A percentile compares a stretch with the other conserved stretches of the same genome.
These are phyloP conservation scores for Cololabis saira DNA, from an alignment of 2,113 vertebrate genomes.

Conservation along the genomic window DNA sequence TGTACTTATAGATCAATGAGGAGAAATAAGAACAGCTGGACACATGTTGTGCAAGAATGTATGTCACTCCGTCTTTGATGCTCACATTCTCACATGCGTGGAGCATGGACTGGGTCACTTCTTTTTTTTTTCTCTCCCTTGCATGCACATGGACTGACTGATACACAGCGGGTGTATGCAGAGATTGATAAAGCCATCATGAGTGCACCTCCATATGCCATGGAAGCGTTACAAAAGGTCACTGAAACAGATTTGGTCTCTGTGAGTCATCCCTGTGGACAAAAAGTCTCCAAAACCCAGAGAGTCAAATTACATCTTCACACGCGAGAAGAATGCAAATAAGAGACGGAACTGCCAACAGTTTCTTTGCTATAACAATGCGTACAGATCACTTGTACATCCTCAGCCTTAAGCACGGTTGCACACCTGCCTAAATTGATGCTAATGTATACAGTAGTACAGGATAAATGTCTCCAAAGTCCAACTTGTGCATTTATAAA, in stretches of 20 bases:
- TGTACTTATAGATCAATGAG: conserved; percentile 75
- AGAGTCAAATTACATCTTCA: conserved; percentile 38
- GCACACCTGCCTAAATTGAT: conserved; percentile 54
- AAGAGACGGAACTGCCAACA: conserved; percentile 15
- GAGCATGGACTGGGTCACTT: conserved; percentile 3
- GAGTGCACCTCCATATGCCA: conserved; percentile 62
- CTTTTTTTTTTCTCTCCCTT: background rate
- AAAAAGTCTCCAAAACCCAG: conserved; percentile 46
- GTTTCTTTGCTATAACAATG: conserved; percentile 56
- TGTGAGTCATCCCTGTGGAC: conserved; percentile 62
- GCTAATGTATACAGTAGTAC: conserved; percentile 65
- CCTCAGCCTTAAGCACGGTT: conserved; percentile 50
- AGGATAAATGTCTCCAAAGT: conserved; percentile 34
- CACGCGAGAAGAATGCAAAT: conserved; percentile 45
- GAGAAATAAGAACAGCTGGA: conserved; percentile 59
- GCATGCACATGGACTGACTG: background rate
- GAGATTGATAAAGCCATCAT: conserved; percentile 52
- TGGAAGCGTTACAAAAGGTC: conserved; percentile 70
- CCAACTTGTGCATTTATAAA: conserved; percentile 54
- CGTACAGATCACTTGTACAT: conserved; percentile 31
- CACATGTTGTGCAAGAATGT: conserved; percentile 53
- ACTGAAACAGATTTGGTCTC: conserved; percentile 67
- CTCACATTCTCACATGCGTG: conserved; percentile 18
- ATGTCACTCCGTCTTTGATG: conserved; percentile 23
- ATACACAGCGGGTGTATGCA: conserved; percentile 25